A percentile compares a stretch with the other conserved stretches of the same genome.
phyloP scores from a whole-genome alignment of 2,888 invertebrate genomes.

The Synanthedon vespiformis region DNA sequence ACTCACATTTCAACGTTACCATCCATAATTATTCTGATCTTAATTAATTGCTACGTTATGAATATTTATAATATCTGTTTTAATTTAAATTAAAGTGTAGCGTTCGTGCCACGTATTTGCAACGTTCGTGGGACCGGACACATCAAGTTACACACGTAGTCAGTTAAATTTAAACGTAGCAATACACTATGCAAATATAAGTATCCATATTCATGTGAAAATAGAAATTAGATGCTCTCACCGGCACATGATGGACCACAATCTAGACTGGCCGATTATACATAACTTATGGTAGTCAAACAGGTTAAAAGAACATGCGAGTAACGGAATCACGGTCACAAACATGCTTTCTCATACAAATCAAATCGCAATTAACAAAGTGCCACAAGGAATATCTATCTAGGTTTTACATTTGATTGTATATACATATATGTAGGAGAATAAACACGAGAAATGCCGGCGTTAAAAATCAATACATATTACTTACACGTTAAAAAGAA shows the following conservation, averaged over 20 bases:
- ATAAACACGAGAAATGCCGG: slow-evolving; percentile 5
- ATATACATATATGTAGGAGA: slow-evolving; percentile 2
- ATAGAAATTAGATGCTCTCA: slow-evolving; percentile 10
- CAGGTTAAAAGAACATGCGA: slow-evolving; percentile 49
- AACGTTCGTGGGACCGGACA: neutral
- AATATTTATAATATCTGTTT: neutral
- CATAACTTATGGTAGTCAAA: slow-evolving; percentile 25
- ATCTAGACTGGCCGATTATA: slow-evolving; percentile 9
- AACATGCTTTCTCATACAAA: slow-evolving; percentile 36
- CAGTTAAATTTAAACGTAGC: neutral
- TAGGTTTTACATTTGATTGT: neutral
- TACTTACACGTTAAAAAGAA: slow-evolving; percentile 31
- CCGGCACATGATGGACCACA: slow-evolving; percentile 4
- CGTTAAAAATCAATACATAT: slow-evolving; percentile 8
- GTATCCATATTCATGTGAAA: slow-evolving; percentile 11
- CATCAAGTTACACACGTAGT: neutral
- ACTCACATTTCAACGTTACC: neutral
- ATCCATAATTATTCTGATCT: neutral
- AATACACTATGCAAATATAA: neutral
- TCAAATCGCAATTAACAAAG: slow-evolving; percentile 11
- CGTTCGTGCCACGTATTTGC: too few species aligned
- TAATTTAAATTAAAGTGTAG: too few species aligned
- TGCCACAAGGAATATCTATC: neutral
- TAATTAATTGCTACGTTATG: neutral
- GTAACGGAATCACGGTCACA: slow-evolving; percentile 47